Conservation (phyloP, 2,797 vertebrate species). For the Galaxias olidus region DNA sequence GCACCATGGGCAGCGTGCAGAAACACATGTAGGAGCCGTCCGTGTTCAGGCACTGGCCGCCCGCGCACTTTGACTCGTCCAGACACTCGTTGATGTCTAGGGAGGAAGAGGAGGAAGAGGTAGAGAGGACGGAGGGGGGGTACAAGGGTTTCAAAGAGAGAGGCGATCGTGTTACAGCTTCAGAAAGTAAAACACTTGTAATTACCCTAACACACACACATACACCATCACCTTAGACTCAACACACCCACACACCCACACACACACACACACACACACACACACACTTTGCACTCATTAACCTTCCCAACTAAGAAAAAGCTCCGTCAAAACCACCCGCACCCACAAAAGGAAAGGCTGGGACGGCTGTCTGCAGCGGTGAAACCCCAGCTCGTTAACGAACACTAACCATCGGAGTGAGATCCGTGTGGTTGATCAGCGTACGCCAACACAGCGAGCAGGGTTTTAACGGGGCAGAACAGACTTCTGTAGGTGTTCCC, state of each 20-base stretch:
- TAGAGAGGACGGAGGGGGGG: conserved; percentile 35
- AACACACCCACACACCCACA: neutral
- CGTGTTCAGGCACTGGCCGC: conserved; percentile 89
- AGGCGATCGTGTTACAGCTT: neutral
- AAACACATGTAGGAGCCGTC: conserved; percentile 93
- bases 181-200: too few relatives aligned
- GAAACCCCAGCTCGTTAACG: neutral
- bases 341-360: neutral
- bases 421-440: too few relatives aligned
- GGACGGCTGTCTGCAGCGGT: neutral
- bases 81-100: conserved; percentile 92
- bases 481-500: too few relatives aligned
- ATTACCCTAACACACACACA: neutral
- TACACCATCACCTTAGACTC: neutral
- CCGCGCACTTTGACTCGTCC: conserved; percentile 85
- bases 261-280: conserved; percentile 20
- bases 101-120: conserved; percentile 29
- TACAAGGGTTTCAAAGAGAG: too few relatives aligned
- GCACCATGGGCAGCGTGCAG: conserved; percentile 86
- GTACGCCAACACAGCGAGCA: too few relatives aligned
- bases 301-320: neutral
- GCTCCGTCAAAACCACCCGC: neutral
- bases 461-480: too few relatives aligned
- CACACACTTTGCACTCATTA: conserved; percentile 14
- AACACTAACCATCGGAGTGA: too few relatives aligned